Evolutionary conservation across 2,888 invertebrate genomes (phyloP).

Genomic region (Luperina nickerlii): DNA sequence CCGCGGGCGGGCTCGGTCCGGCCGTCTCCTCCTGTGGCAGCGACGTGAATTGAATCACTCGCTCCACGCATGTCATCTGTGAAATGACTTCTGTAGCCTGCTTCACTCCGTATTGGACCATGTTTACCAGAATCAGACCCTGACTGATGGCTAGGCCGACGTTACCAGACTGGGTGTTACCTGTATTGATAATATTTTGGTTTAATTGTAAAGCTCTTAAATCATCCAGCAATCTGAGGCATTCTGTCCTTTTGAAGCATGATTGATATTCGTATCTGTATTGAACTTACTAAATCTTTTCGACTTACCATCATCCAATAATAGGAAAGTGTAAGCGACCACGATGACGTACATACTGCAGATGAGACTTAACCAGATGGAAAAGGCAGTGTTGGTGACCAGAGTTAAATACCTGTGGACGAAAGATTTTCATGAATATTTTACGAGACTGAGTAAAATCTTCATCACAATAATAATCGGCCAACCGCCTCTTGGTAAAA

Average conservation of each 20-base stretch:
- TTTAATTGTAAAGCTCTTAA: background rate
- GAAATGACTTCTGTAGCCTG: constrained; percentile 94
- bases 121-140: constrained; percentile 93
- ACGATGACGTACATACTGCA: constrained; percentile 91
- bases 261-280: background rate
- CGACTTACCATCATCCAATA: constrained; percentile 89
- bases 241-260: constrained; percentile 2
- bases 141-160: constrained; percentile 94
- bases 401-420: constrained; percentile 90
- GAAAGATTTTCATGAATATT: background rate
- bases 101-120: constrained; percentile 95
- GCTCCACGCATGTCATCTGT: constrained; percentile 95
- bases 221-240: background rate
- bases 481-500: background rate
- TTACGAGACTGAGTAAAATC: background rate
- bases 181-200: constrained; percentile 71
- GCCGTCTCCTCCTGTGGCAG: constrained; percentile 93
- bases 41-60: constrained; percentile 94
- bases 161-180: constrained; percentile 90
- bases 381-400: constrained; percentile 91
- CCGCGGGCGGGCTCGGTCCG: constrained; percentile 89
- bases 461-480: background rate
- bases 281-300: background rate
- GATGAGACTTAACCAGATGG: constrained; percentile 91
- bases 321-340: constrained; percentile 91